These are phyloP conservation scores for Trachemys scripta DNA, from an alignment of 2,113 vertebrate species.

Conservation along the genomic window DNA sequence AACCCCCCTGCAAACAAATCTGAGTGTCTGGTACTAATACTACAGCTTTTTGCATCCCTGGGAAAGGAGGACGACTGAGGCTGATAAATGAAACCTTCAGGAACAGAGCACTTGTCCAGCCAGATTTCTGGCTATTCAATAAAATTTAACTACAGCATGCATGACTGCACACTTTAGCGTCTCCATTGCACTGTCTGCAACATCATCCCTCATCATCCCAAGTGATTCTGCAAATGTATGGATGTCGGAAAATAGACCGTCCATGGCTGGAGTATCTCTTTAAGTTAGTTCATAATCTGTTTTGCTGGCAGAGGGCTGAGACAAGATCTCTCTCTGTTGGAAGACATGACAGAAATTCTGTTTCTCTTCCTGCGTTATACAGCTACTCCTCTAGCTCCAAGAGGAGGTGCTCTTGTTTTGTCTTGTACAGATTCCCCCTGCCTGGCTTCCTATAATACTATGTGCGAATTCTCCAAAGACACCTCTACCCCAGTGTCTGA, in stretches of 20 bases:
- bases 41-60: conserved; percentile 10
- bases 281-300: neutral
- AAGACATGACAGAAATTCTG: neutral
- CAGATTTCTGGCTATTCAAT: neutral
- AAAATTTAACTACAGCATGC: conserved; percentile 6
- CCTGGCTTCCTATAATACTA: neutral
- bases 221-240: neutral
- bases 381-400: neutral
- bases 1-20: conserved; percentile 49
- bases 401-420: neutral
- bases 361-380: neutral
- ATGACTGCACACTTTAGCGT: neutral
- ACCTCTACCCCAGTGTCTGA: neutral
- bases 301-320: neutral
- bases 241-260: neutral
- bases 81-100: neutral
- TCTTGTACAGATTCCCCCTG: neutral
- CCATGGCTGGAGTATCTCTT: neutral
- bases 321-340: neutral
- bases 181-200: conserved; percentile 14
- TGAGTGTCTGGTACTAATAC: neutral
- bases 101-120: neutral
- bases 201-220: neutral
- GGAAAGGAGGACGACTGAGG: conserved; percentile 16
- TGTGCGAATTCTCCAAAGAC: neutral